Percentiles rank a stretch among this genome's conserved stretches.
Conservation (phyloP, 2,797 vertebrate species). For the Gadopsis bispinosus region DNA sequence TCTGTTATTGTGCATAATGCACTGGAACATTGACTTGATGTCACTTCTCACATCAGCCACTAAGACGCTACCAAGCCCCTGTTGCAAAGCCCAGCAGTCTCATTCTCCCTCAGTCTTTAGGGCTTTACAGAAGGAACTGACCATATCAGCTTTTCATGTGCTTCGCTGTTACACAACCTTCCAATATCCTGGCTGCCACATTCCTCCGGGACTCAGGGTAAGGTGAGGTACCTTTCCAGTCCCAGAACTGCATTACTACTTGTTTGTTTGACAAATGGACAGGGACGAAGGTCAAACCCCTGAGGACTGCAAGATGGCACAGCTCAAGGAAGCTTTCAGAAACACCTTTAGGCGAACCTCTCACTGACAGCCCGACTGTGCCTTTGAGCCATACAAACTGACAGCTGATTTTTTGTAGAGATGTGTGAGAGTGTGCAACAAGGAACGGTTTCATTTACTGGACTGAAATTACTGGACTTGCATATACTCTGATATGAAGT, state of each 20-base stretch:
- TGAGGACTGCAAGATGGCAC: conserved; percentile 21
- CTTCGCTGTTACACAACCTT: conserved; percentile 60
- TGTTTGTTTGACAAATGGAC: conserved; percentile 65
- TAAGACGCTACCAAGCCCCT: not conserved
- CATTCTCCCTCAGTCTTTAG: conserved; percentile 28
- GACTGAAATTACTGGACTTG: no score
- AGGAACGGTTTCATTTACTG: not conserved
- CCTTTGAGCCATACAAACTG: not conserved
- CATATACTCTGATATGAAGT: not conserved
- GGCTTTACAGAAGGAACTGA: conserved; percentile 63
- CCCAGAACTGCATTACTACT: conserved; percentile 33
- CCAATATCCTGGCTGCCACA: conserved; percentile 55
- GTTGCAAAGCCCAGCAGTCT: conserved; percentile 8
- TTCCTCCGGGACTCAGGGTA: conserved; percentile 49
- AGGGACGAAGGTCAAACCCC: conserved; percentile 36
- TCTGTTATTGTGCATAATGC: conserved; percentile 3
- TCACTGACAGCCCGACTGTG: conserved; percentile 16
- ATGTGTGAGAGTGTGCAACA: conserved; percentile 14
- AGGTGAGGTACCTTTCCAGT: conserved; percentile 41
- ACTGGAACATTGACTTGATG: not conserved
- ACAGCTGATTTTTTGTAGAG: conserved; percentile 24
- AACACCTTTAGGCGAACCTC: conserved; percentile 11
- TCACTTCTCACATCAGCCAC: conserved; percentile 6
- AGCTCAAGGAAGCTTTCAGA: conserved; percentile 25
- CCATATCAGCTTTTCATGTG: conserved; percentile 67